Evolutionary conservation across 2,888 invertebrate genomes (phyloP).

Genomic region (Caenorhabditis drosophilae): DNA sequence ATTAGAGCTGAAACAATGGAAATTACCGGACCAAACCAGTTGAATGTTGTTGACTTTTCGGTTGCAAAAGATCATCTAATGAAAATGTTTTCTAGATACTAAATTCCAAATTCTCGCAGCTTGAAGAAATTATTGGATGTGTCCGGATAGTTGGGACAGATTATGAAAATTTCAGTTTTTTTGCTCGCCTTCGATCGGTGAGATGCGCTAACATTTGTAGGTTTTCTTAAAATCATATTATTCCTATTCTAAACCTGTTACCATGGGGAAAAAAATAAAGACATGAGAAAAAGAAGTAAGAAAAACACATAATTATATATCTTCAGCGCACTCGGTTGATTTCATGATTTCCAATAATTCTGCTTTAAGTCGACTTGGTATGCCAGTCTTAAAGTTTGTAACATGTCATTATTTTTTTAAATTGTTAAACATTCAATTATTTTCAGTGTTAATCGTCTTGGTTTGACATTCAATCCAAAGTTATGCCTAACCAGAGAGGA

Average conservation of each 20-base stretch:
- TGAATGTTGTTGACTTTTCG: no score
- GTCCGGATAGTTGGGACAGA: slow-evolving; percentile 16
- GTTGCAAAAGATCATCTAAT: no score
- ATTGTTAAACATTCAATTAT: neutral
- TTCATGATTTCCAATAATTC: slow-evolving; percentile 29
- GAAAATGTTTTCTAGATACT: slow-evolving; percentile 12
- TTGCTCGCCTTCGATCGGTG: slow-evolving; percentile 29
- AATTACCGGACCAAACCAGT: no score
- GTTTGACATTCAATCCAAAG: slow-evolving; percentile 26
- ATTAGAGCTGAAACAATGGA: slow-evolving; percentile 7
- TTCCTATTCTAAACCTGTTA: neutral
- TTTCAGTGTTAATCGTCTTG: slow-evolving; percentile 31
- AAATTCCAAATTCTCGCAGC: slow-evolving; percentile 23
- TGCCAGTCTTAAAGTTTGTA: slow-evolving; percentile 29
- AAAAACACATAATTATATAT: no score
- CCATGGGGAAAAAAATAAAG: neutral
- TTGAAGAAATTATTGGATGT: slow-evolving; percentile 30
- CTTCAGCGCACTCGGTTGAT: slow-evolving; percentile 16
- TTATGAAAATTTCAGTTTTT: slow-evolving; percentile 30
- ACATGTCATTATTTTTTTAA: neutral
- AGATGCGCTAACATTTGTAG: slow-evolving; percentile 20
- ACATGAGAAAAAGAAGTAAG: neutral
- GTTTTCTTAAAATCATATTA: neutral
- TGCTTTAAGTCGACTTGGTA: slow-evolving; percentile 23
- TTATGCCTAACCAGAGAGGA: slow-evolving; percentile 30